phyloP scores from a whole-genome alignment of 2,888 invertebrate species.

The Erebia aethiops region DNA sequence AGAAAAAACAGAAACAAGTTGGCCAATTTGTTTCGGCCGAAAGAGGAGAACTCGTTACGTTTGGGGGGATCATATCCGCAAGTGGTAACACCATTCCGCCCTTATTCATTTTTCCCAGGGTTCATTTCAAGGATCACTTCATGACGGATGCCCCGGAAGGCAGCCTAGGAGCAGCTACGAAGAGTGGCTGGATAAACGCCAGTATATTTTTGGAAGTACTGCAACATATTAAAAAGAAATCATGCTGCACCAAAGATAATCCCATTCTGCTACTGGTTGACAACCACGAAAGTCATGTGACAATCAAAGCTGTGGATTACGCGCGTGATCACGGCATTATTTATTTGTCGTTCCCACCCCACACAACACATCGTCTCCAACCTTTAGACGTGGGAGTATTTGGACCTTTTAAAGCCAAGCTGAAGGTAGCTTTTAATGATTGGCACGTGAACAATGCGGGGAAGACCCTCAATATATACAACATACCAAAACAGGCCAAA shows the following conservation, averaged over 20 bases:
- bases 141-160: constrained; percentile 43
- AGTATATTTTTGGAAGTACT: not conserved
- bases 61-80: constrained; percentile 52
- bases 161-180: not conserved
- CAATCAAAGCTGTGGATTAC: not conserved
- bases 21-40: constrained; percentile 52
- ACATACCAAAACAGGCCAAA: not conserved
- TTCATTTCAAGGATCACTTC: constrained; percentile 44
- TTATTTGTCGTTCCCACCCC: constrained; percentile 45
- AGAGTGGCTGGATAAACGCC: not conserved
- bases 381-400: constrained; percentile 39
- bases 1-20: constrained; percentile 44
- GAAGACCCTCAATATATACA: not conserved
- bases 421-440: constrained; percentile 10
- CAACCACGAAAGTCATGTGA: not conserved
- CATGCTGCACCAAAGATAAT: not conserved
- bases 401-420: constrained; percentile 46
- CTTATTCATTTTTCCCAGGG: constrained; percentile 45
- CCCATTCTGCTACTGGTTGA: not conserved
- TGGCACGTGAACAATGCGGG: not conserved
- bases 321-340: not conserved
- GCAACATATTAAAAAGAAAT: not conserved
- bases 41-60: constrained; percentile 54
- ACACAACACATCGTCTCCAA: constrained; percentile 55
- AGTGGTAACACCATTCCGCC: constrained; percentile 51